These are phyloP conservation scores for Heliornis fulica DNA, from an alignment of 2,113 vertebrate species.

Conservation along the genomic window DNA sequence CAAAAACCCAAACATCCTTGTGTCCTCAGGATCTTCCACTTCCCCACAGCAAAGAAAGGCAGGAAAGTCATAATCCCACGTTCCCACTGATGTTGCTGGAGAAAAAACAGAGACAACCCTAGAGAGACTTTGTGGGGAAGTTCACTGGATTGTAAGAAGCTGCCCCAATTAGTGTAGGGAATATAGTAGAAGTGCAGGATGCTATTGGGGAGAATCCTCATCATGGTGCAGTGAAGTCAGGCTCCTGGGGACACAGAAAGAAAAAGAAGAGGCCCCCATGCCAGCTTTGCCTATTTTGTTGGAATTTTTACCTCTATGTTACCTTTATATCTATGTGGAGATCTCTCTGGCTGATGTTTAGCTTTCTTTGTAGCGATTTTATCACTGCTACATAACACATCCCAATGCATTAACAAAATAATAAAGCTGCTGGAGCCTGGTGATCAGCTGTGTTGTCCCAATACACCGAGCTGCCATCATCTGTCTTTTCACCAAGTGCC, in stretches of 20 bases:
- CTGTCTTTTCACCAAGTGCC: slow-evolving; percentile 66
- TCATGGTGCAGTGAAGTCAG: neutral
- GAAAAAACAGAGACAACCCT: neutral
- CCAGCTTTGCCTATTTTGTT: neutral
- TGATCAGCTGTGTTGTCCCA: slow-evolving; percentile 70
- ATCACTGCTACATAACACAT: slow-evolving; percentile 62
- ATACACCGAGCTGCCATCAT: slow-evolving; percentile 64
- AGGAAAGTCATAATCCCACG: accelerated
- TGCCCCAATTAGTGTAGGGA: neutral
- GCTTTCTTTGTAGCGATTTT: slow-evolving; percentile 51
- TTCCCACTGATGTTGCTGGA: neutral
- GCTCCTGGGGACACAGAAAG: neutral
- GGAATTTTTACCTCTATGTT: neutral
- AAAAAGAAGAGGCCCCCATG: neutral
- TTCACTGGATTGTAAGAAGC: neutral
- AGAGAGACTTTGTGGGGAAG: neutral
- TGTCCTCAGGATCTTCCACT: neutral
- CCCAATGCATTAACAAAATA: slow-evolving; percentile 68
- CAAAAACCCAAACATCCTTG: neutral
- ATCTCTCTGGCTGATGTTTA: slow-evolving; percentile 53
- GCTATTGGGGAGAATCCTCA: neutral
- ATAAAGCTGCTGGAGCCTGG: slow-evolving; percentile 64
- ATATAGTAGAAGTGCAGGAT: neutral
- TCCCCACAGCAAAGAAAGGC: neutral
- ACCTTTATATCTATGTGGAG: slow-evolving; percentile 1